phyloP scores from a whole-genome alignment of 2,888 invertebrate genomes.

The Polydrusus tereticollis region DNA sequence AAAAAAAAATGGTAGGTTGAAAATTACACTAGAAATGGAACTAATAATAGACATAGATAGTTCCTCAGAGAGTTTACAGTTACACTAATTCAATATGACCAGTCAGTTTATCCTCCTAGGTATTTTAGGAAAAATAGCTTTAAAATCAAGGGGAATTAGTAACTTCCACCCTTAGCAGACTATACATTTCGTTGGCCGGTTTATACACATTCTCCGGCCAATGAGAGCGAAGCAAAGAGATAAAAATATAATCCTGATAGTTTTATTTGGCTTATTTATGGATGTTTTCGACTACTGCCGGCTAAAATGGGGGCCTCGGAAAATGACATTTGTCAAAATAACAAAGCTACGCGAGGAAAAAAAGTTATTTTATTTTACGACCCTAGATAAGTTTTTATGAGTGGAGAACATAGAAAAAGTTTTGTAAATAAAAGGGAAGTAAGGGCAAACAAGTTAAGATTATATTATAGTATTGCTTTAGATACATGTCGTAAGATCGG shows the following conservation, averaged over 20 bases:
- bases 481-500: neutral
- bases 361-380: conserved; percentile 44
- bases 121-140: neutral
- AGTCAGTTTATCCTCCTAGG: too few relatives aligned
- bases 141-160: conserved; percentile 31
- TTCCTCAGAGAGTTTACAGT: too few relatives aligned
- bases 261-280: conserved; percentile 68
- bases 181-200: conserved; percentile 29
- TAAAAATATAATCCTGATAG: conserved; percentile 42
- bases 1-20: too few relatives aligned
- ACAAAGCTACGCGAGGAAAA: conserved; percentile 56
- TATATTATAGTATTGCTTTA: neutral
- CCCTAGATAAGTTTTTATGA: conserved; percentile 35
- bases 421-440: conserved; percentile 14
- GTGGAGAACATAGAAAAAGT: conserved; percentile 25
- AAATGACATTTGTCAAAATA: conserved; percentile 67
- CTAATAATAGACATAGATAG: too few relatives aligned
- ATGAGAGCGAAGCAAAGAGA: conserved; percentile 24
- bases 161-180: neutral
- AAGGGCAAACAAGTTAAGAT: conserved; percentile 15
- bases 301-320: conserved; percentile 58
- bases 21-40: too few relatives aligned
- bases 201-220: conserved; percentile 21
- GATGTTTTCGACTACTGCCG: conserved; percentile 62
- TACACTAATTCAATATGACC: too few relatives aligned